Evolutionary conservation across 35 echinoderm and acorn worm species (phyloP).

Genomic region (Stichopus chloronotus): DNA sequence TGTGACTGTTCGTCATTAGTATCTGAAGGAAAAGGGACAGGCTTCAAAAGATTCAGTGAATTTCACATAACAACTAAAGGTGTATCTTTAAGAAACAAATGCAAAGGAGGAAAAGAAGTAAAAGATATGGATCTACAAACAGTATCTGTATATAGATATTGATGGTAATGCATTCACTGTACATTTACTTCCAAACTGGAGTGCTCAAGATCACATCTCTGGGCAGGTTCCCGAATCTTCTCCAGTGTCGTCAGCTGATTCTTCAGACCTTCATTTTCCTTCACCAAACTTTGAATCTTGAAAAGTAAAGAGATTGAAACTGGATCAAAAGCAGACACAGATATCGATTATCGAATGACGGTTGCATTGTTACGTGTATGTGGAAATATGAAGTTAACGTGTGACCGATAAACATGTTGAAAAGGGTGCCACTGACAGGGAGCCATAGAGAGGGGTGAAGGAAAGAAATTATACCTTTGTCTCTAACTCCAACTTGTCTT

Average conservation of each 20-base stretch:
- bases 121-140: too few species aligned
- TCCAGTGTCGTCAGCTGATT: conserved; percentile 20
- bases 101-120: too few species aligned
- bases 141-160: background rate
- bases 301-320: background rate
- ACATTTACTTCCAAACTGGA: conserved; percentile 50
- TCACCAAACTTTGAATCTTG: background rate
- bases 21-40: too few species aligned
- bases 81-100: too few species aligned
- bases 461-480: background rate
- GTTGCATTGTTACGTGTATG: background rate
- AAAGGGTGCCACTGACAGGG: too few species aligned
- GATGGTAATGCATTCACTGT: background rate
- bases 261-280: conserved; percentile 14
- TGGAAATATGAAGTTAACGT: background rate
- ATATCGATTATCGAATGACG: background rate
- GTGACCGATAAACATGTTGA: too few species aligned
- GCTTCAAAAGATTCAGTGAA: too few species aligned
- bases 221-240: background rate
- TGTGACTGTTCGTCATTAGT: too few species aligned
- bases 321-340: background rate
- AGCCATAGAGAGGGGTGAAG: background rate
- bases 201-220: background rate
- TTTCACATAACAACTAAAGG: too few species aligned
- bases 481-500: conserved; percentile 4